Base-by-base conservation (phyloP, 2,113 vertebrate species). In the Mustela lutreola region DNA sequence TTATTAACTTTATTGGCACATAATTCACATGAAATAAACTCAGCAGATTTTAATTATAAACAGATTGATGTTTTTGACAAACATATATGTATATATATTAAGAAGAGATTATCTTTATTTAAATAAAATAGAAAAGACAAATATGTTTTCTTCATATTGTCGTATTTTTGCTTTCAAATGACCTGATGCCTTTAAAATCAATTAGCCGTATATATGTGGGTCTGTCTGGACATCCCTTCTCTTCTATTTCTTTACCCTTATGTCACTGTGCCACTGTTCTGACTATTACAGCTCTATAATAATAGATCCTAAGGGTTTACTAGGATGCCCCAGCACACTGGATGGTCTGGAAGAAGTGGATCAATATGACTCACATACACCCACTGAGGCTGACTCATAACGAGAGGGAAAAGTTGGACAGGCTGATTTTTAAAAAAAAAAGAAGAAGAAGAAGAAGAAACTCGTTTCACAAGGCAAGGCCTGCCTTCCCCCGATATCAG, bases 101-200 rank as follows among this genome's bases (percentile, higher is more conserved):
- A 42, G n/a, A 67, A 60, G 42, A 53, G 33, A 33, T 79, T 42
- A 28, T 1, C 42, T 95, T 71, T 87, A 81, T 87, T 95, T 53
- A 89, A 71, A 58, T 50, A 87, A 87, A 81, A 73, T 5, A n/a
- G 28, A 83, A 89, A 82, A 83, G 65, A 53, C 39, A 80, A 95
- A 81, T 53, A 11, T 11, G 24, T 14, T 33, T 39, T 24, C n/a
- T 92, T 62, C 39, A 39, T 39, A 39, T 48, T 45, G 71, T 60
- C 21, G 0, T 60, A 90, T 11, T 79, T 79, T 63, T 21, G 21
- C 22, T 65, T 50, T 90, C 33, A 28, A 50, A 90, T 80, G 15
- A 15, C 60, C 15, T 42, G 14, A 11, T 63, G 21, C 8, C 8
- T 78, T 78, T 90, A 26, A 78, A 26, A 26, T 48, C 8, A 36